Percentiles rank a stretch among this genome's conserved stretches.
These are phyloP conservation scores for Eupsilia transversa DNA, from an alignment of 2,888 invertebrate genomes.

Conservation along the genomic window DNA sequence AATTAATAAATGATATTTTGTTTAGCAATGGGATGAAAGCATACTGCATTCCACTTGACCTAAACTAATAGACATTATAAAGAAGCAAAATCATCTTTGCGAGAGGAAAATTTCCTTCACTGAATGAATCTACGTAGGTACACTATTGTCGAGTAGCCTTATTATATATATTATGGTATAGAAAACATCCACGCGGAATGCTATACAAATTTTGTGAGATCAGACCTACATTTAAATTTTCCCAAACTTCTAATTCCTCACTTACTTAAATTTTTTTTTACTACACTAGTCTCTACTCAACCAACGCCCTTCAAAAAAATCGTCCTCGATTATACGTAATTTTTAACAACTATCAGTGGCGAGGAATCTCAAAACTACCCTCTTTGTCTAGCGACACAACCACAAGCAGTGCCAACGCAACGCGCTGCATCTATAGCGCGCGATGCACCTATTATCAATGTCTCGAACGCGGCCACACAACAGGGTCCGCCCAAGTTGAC, in stretches of 20 bases:
- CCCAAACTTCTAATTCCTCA: not conserved
- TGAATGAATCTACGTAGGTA: no score
- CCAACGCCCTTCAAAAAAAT: not conserved
- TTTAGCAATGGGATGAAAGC: no score
- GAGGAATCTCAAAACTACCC: not conserved
- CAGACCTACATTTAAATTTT: not conserved
- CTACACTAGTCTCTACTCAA: not conserved
- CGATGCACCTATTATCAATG: not conserved
- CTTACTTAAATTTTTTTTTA: not conserved
- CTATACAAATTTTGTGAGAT: no score
- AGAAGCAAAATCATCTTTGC: no score
- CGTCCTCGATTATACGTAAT: not conserved
- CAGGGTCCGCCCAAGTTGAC: slow-evolving; percentile 2
- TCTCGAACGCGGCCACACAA: slow-evolving; percentile 32
- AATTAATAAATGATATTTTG: not conserved
- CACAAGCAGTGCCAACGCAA: slow-evolving; percentile 5
- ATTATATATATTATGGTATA: no score
- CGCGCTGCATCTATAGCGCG: not conserved
- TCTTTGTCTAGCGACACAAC: slow-evolving; percentile 10
- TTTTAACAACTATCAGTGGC: not conserved
- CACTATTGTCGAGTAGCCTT: no score
- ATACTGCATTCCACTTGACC: no score
- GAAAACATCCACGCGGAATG: no score
- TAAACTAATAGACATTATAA: no score
- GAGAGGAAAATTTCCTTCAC: no score